phyloP scores from a whole-genome alignment of 1,140 invertebrate genomes.

The Psix sp. region DNA sequence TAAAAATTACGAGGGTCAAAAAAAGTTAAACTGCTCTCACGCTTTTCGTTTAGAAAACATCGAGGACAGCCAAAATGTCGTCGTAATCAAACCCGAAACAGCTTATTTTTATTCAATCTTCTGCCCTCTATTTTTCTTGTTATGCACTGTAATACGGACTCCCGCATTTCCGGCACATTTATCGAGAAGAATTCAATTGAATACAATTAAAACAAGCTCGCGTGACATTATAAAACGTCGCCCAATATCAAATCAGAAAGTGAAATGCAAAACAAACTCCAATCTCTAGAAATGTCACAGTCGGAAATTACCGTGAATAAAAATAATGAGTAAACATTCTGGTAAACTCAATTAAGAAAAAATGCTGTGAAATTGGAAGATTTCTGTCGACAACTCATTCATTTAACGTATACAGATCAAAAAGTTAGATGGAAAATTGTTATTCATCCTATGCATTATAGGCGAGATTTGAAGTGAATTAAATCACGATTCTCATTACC shows the following conservation, averaged over 20 bases:
- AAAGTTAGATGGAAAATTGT: neutral
- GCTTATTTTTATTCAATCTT: constrained; percentile 53
- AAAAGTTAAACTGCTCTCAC: constrained; percentile 30
- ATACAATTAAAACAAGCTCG: constrained; percentile 53
- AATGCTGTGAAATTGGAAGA: no score
- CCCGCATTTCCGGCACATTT: constrained; percentile 59
- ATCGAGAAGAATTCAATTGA: constrained; percentile 58
- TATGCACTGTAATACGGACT: constrained; percentile 35
- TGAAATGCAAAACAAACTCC: constrained; percentile 48
- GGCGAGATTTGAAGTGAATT: constrained; percentile 30
- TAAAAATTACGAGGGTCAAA: constrained; percentile 1
- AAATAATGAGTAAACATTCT: neutral
- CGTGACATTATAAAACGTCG: constrained; percentile 48
- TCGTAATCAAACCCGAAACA: constrained; percentile 38
- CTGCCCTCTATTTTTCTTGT: constrained; percentile 44
- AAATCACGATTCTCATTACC: constrained; percentile 47
- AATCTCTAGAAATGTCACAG: no score
- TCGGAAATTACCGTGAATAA: no score
- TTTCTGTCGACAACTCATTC: no score
- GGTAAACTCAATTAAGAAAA: no score
- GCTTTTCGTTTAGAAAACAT: constrained; percentile 27
- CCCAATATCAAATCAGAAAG: constrained; percentile 37
- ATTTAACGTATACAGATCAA: no score
- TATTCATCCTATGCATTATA: neutral
- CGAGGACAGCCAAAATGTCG: constrained; percentile 16